Percentiles rank a stretch among this genome's conserved stretches.
Evolutionary conservation across 1,140 invertebrate genomes (phyloP).

Genomic region (Heliconius hermathena): DNA sequence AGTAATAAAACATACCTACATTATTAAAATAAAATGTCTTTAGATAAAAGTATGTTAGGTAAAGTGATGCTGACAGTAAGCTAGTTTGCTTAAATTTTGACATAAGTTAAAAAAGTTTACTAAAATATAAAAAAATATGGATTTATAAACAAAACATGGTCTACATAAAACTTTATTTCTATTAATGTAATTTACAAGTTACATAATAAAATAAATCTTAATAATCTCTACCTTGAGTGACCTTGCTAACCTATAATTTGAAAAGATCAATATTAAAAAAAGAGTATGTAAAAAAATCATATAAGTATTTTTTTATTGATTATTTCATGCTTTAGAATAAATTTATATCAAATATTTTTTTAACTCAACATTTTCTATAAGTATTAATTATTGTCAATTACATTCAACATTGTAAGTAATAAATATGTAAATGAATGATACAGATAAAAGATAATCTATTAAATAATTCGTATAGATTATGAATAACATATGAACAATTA

Average conservation of each 20-base stretch:
- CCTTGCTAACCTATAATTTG: conserved; percentile 3
- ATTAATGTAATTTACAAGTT: neutral
- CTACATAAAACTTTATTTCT: no score
- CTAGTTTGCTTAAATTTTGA: no score
- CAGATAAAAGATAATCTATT: neutral
- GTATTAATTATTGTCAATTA: neutral
- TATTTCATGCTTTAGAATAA: neutral
- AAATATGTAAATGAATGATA: neutral
- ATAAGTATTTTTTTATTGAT: neutral
- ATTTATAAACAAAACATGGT: no score
- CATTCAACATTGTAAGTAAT: neutral
- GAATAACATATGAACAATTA: neutral
- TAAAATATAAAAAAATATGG: neutral
- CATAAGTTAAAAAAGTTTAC: no score
- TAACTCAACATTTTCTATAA: neutral
- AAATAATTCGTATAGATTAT: neutral
- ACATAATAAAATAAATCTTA: conserved; percentile 1
- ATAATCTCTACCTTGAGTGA: neutral
- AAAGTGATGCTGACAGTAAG: no score
- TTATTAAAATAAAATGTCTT: no score
- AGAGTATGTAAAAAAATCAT: neutral
- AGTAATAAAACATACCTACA: no score
- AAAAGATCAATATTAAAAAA: neutral
- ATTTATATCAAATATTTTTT: neutral
- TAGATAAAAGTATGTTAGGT: no score